These are phyloP conservation scores for Cepaea hortensis DNA, from an alignment of 2,888 invertebrate genomes.

Conservation along the genomic window DNA sequence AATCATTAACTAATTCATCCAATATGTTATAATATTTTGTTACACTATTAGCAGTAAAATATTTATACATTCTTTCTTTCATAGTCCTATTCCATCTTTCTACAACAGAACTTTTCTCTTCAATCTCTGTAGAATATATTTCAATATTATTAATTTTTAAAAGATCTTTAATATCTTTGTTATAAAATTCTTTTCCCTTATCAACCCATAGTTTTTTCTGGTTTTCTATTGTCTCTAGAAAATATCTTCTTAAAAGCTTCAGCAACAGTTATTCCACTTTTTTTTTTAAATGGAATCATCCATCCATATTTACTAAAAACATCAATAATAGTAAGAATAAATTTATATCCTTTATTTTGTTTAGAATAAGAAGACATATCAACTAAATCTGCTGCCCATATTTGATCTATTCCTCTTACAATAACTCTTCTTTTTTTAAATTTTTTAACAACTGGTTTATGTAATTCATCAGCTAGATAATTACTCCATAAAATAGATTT, in stretches of 20 bases:
- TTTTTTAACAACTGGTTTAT: slow-evolving; percentile 27
- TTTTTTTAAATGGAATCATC: slow-evolving; percentile 6
- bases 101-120: slow-evolving; percentile 5
- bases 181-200: slow-evolving; percentile 16
- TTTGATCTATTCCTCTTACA: slow-evolving; percentile 21
- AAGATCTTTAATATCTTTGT: neutral
- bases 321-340: slow-evolving; percentile 15
- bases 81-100: slow-evolving; percentile 23
- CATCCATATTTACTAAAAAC: neutral
- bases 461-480: slow-evolving; percentile 22
- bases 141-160: neutral
- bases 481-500: neutral
- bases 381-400: slow-evolving; percentile 27
- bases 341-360: slow-evolving; percentile 14
- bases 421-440: slow-evolving; percentile 25
- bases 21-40: slow-evolving; percentile 1
- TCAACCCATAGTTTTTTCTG: neutral
- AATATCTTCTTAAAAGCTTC: slow-evolving; percentile 24
- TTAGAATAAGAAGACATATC: slow-evolving; percentile 21
- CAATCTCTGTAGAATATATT: slow-evolving; percentile 17
- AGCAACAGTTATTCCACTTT: slow-evolving; percentile 5
- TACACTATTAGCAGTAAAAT: slow-evolving; percentile 13
- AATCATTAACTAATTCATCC: slow-evolving; percentile 10
- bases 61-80: slow-evolving; percentile 25
- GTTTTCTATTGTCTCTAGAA: neutral